Conservation (phyloP, 2,888 invertebrate genomes). For the Nasonia oneida region DNA sequence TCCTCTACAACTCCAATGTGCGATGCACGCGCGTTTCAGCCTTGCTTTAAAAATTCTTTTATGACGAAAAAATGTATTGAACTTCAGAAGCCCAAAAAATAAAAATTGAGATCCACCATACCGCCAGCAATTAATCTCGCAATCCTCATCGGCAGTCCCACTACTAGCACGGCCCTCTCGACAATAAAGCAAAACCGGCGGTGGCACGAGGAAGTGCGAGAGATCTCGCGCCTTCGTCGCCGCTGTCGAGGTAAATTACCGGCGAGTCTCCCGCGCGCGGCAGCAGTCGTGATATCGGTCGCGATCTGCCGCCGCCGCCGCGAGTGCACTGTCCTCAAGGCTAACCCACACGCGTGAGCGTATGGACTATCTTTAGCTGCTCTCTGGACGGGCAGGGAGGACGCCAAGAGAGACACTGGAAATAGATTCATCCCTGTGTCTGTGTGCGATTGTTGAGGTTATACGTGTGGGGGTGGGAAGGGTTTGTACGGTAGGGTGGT, state of each 20-base stretch:
- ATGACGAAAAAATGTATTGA: neutral
- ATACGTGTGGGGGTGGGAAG: neutral
- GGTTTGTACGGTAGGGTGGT: no score
- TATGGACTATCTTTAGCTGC: slow-evolving; percentile 71
- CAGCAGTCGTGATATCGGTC: slow-evolving; percentile 47
- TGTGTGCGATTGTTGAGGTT: neutral
- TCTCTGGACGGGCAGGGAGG: neutral
- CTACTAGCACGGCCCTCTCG: neutral
- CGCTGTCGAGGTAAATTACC: slow-evolving; percentile 26
- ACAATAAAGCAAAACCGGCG: slow-evolving; percentile 1
- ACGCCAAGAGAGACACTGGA: slow-evolving; percentile 2
- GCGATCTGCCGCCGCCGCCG: slow-evolving; percentile 24
- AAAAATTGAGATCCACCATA: neutral
- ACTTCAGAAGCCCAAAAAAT: neutral
- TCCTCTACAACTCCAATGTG: neutral
- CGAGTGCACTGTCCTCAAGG: slow-evolving; percentile 67
- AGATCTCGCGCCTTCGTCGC: neutral
- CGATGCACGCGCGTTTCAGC: no score
- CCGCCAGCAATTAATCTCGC: neutral
- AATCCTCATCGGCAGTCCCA: neutral
- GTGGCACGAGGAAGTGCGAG: slow-evolving; percentile 8
- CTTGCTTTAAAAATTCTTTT: neutral
- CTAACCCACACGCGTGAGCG: slow-evolving; percentile 63
- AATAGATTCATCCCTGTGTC: neutral
- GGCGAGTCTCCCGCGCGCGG: neutral